Percentiles rank a stretch among this genome's conserved stretches.
These are phyloP conservation scores for Lymantria dispar DNA, from an alignment of 2,888 invertebrate species.

Conservation along the genomic window DNA sequence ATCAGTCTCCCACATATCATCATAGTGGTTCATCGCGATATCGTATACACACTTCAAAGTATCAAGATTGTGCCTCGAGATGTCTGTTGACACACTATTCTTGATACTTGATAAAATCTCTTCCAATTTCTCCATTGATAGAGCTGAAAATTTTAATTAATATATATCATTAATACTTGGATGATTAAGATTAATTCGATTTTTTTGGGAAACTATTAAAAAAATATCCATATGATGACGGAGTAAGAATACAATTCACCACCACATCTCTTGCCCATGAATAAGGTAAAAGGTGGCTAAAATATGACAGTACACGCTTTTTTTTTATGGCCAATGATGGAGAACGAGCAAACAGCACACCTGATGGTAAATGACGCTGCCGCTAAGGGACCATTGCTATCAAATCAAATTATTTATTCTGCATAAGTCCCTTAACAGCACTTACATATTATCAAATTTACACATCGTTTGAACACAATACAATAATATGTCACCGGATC, in stretches of 20 bases:
- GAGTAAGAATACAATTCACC: neutral
- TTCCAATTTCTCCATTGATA: constrained; percentile 12
- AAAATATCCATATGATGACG: neutral
- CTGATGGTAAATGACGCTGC: no score
- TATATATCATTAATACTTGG: no score
- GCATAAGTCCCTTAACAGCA: no score
- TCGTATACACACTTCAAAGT: constrained; percentile 15
- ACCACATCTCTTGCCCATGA: neutral
- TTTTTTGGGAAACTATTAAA: no score
- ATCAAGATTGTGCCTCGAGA: neutral
- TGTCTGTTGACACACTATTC: neutral
- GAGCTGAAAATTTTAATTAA: constrained; percentile 1
- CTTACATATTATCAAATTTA: no score
- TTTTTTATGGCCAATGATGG: no score
- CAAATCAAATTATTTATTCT: no score
- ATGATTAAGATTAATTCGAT: no score
- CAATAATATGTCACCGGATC: no score
- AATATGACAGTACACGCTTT: neutral
- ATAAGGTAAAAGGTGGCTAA: neutral
- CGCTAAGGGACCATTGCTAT: no score
- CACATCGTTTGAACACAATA: no score
- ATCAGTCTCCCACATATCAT: constrained; percentile 19
- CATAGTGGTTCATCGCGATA: constrained; percentile 12
- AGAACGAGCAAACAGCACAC: no score
- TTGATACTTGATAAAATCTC: constrained; percentile 1